phyloP scores from a whole-genome alignment of 2,113 vertebrate genomes.

The Salvator merianae region DNA sequence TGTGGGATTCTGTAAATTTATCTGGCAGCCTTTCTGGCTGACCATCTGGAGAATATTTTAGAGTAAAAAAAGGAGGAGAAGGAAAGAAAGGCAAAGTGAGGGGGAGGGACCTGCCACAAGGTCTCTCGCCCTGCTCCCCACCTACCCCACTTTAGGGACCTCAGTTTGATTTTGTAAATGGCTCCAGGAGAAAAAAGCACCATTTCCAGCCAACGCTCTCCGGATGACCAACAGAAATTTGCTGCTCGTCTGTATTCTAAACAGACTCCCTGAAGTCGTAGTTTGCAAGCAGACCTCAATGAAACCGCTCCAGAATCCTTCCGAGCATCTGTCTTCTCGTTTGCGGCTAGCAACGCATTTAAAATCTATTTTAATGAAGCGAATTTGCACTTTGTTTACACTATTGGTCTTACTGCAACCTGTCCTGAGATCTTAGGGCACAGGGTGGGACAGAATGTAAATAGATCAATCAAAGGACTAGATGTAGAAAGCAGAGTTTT shows the following conservation, averaged over 20 bases:
- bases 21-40: slow-evolving; percentile 71
- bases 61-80: slow-evolving; percentile 51
- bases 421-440: neutral
- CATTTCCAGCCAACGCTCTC: neutral
- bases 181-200: neutral
- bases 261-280: neutral
- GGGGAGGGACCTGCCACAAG: slow-evolving; percentile 43
- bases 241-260: neutral
- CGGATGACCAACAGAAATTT: slow-evolving; percentile 10
- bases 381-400: too few species aligned
- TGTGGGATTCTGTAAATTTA: slow-evolving; percentile 78
- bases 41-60: slow-evolving; percentile 81
- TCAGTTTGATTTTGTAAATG: slow-evolving; percentile 69
- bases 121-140: slow-evolving; percentile 31
- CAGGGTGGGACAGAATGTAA: neutral
- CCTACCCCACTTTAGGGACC: slow-evolving; percentile 41
- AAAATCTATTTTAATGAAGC: too few species aligned
- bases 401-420: too few species aligned
- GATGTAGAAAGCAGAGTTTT: too few species aligned
- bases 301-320: slow-evolving; percentile 15
- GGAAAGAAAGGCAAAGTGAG: slow-evolving; percentile 44
- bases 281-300: neutral
- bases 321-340: neutral
- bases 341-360: neutral
- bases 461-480: too few species aligned